These are phyloP conservation scores for Alosa alosa DNA, from an alignment of 2,113 vertebrate genomes.

Conservation along the genomic window DNA sequence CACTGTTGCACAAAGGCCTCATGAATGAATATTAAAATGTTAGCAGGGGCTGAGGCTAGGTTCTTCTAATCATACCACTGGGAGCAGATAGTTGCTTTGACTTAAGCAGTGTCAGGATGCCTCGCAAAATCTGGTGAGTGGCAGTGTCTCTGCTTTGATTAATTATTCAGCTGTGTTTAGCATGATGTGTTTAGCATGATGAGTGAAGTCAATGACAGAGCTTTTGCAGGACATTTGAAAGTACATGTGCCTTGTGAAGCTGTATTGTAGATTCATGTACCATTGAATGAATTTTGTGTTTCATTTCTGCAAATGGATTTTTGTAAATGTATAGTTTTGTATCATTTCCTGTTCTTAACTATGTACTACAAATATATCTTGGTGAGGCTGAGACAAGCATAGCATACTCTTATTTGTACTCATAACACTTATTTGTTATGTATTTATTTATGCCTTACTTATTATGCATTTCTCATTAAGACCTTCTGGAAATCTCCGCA, in stretches of 20 bases:
- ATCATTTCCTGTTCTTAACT: neutral
- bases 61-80: neutral
- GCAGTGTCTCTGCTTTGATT: conserved; percentile 8
- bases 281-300: neutral
- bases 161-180: neutral
- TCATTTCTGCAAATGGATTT: neutral
- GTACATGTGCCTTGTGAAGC: neutral
- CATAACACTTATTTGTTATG: neutral
- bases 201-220: neutral
- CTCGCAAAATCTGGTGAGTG: conserved; percentile 56
- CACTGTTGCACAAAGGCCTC: conserved; percentile 44
- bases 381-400: neutral
- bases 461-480: neutral
- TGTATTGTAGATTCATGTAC: neutral
- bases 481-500: neutral
- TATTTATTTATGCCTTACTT: neutral
- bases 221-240: neutral
- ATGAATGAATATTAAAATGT: conserved; percentile 42
- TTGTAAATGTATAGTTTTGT: neutral
- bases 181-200: neutral
- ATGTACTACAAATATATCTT: neutral
- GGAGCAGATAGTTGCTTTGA: neutral
- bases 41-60: neutral
- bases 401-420: neutral
- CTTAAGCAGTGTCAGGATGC: conserved; percentile 38